Conservation (phyloP, 2,888 invertebrate genomes). For the Strigamia crassipes region DNA sequence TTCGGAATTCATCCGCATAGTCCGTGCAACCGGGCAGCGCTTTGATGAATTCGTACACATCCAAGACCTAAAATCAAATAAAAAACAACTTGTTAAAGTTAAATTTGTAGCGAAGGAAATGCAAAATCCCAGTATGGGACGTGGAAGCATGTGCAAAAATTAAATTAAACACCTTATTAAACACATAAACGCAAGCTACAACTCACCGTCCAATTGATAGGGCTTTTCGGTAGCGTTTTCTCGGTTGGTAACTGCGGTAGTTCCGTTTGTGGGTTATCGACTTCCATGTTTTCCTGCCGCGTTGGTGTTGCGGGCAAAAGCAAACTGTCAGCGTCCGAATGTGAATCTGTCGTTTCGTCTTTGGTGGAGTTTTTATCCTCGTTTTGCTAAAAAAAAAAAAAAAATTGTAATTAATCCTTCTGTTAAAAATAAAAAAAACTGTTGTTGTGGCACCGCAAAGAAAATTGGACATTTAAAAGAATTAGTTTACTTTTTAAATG, state of each 20-base stretch:
- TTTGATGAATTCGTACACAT: conserved; percentile 86
- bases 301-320: conserved; percentile 49
- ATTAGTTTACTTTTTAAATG: no score
- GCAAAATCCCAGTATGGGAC: no score
- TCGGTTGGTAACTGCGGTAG: conserved; percentile 24
- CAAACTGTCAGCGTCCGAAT: conserved; percentile 50
- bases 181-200: no score
- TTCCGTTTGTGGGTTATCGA: conserved; percentile 45
- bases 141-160: no score
- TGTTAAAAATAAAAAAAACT: no score
- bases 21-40: conserved; percentile 86
- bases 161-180: no score
- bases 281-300: conserved; percentile 51
- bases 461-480: no score
- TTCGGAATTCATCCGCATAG: conserved; percentile 91
- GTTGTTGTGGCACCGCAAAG: no score
- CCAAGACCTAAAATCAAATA: conserved; percentile 68
- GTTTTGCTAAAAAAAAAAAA: conserved; percentile 25
- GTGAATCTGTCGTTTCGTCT: conserved; percentile 50
- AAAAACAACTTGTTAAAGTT: no score
- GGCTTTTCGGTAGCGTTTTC: conserved; percentile 62
- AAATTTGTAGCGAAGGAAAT: no score
- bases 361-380: conserved; percentile 46
- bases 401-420: neutral
- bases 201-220: conserved; percentile 67